Evolutionary conservation across 2,797 vertebrate genomes (phyloP).

Genomic region (Rhinatrema bivittatum): DNA sequence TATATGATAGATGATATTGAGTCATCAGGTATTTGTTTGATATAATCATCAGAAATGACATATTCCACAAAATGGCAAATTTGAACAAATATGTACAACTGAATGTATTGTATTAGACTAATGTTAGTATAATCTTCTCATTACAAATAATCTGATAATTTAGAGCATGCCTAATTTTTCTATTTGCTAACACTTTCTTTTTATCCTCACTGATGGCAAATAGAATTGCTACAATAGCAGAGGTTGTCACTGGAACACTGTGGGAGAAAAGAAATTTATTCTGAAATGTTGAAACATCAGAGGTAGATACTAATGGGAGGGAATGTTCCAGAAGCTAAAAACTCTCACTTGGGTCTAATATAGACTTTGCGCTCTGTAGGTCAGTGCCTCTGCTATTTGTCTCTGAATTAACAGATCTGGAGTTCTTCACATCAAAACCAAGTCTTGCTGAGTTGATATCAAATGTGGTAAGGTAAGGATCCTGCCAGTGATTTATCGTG

Average conservation of each 20-base stretch:
- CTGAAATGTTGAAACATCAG: constrained; percentile 5
- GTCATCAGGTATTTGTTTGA: too few species aligned
- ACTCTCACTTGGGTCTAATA: constrained; percentile 80
- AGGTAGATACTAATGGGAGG: constrained; percentile 11
- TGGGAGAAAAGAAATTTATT: background rate
- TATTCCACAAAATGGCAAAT: too few species aligned
- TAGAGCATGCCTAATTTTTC: too few species aligned
- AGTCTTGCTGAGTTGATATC: constrained; percentile 88
- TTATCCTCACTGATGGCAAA: too few species aligned
- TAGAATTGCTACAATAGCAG: too few species aligned
- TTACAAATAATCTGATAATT: too few species aligned
- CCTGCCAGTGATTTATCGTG: constrained; percentile 87
- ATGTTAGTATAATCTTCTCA: too few species aligned
- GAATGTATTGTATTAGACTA: too few species aligned
- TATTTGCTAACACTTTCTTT: too few species aligned
- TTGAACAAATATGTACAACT: too few species aligned
- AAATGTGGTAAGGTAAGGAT: constrained; percentile 85
- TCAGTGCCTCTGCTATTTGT: constrained; percentile 81
- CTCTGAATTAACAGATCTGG: constrained; percentile 90
- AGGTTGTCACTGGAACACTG: background rate
- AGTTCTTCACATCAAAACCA: constrained; percentile 97
- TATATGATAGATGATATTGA: too few species aligned
- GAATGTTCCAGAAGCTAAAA: constrained; percentile 63
- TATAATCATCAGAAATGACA: too few species aligned
- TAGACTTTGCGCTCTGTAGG: constrained; percentile 80